Percentiles rank a stretch among this genome's conserved stretches.
phyloP scores from a whole-genome alignment of 2,888 invertebrate species.

The Idaea biselata region DNA sequence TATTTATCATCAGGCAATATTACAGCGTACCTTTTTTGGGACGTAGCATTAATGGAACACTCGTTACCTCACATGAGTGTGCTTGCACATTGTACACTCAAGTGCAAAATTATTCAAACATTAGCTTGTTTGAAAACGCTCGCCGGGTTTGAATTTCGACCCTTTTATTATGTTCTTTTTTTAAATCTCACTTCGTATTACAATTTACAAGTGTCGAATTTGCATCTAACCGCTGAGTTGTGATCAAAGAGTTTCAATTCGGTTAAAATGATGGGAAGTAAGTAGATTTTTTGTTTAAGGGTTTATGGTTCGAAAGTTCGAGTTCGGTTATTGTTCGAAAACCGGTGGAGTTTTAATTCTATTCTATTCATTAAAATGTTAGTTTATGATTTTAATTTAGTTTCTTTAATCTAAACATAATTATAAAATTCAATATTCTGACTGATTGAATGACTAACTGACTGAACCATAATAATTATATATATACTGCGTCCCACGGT shows the following conservation, averaged over 20 bases:
- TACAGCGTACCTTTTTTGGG: not conserved
- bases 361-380: too few relatives aligned
- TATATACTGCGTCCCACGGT: too few relatives aligned
- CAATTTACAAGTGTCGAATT: not conserved
- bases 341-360: too few relatives aligned
- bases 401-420: too few relatives aligned
- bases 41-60: not conserved
- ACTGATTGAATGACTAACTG: too few relatives aligned
- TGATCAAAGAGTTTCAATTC: not conserved
- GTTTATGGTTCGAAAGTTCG: too few relatives aligned
- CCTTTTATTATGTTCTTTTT: not conserved
- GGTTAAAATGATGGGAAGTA: too few relatives aligned
- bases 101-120: conserved; percentile 1
- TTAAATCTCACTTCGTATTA: not conserved
- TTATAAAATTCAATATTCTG: too few relatives aligned
- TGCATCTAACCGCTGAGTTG: not conserved
- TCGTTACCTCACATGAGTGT: not conserved
- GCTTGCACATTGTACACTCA: not conserved
- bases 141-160: not conserved
- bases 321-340: too few relatives aligned
- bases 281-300: too few relatives aligned
- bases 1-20: not conserved
- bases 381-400: too few relatives aligned
- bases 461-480: too few relatives aligned
- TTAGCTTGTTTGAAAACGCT: not conserved